Conservation (phyloP, 2,888 invertebrate species). For the Pheosia tremula region DNA sequence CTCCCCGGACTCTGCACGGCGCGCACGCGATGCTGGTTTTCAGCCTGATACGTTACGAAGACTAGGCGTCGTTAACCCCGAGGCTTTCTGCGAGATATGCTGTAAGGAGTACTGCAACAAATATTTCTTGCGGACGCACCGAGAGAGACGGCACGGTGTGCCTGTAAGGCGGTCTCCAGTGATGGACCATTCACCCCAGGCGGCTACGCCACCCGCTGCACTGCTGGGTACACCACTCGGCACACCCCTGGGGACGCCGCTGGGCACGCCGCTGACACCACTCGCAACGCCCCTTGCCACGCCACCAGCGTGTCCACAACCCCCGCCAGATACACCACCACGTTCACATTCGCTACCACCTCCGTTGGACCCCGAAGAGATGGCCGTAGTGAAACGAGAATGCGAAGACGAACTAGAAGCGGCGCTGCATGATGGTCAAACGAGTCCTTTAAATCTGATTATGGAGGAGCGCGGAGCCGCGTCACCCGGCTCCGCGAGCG, state of each 20-base stretch:
- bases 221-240: constrained; percentile 41
- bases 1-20: constrained; percentile 85
- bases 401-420: constrained; percentile 74
- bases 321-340: constrained; percentile 88
- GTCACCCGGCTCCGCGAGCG: constrained; percentile 88
- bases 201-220: constrained; percentile 61
- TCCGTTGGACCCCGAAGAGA: constrained; percentile 61
- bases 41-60: constrained; percentile 89
- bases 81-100: constrained; percentile 97
- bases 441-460: constrained; percentile 91
- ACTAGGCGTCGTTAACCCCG: constrained; percentile 92
- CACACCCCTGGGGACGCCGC: constrained; percentile 37
- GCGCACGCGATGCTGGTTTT: constrained; percentile 89
- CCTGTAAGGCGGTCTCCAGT: constrained; percentile 68
- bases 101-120: constrained; percentile 97
- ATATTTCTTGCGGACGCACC: constrained; percentile 96
- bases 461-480: constrained; percentile 86
- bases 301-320: constrained; percentile 87
- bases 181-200: constrained; percentile 78
- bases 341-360: constrained; percentile 66
- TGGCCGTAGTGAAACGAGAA: constrained; percentile 82
- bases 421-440: constrained; percentile 85
- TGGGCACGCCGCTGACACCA: constrained; percentile 45
- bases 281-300: constrained; percentile 87
- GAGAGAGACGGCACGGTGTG: constrained; percentile 96